Percentiles rank a stretch among this genome's conserved stretches.
These are phyloP conservation scores for Gisinianus flammeolus DNA, from an alignment of 2,888 invertebrate species.

Conservation along the genomic window DNA sequence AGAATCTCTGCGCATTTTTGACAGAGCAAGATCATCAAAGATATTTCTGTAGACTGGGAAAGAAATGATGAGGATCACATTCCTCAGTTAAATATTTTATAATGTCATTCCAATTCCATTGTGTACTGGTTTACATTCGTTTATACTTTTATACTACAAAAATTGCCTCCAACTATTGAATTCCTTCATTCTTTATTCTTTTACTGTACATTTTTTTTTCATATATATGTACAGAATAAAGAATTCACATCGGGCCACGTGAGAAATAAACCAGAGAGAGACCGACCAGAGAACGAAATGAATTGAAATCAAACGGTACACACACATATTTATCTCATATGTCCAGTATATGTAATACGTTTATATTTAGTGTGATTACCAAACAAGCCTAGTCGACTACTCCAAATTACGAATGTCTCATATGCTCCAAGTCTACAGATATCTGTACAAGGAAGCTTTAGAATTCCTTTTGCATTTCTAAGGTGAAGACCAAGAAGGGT, in stretches of 20 bases:
- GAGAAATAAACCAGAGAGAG: background rate
- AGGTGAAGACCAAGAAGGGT: background rate
- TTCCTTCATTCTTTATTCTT: constrained; percentile 2
- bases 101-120: background rate
- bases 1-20: too few relatives aligned
- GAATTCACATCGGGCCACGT: background rate
- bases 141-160: background rate
- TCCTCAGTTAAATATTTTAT: background rate
- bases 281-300: background rate
- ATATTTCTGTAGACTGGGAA: too few relatives aligned
- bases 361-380: too few relatives aligned
- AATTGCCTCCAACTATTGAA: constrained; percentile 12
- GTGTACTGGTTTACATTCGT: background rate
- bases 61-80: too few relatives aligned
- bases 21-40: too few relatives aligned
- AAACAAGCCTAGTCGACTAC: too few relatives aligned
- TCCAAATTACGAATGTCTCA: too few relatives aligned
- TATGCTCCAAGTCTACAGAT: too few relatives aligned
- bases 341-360: background rate
- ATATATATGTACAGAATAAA: background rate
- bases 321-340: background rate
- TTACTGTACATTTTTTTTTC: too few relatives aligned
- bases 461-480: constrained; percentile 4
- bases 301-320: constrained; percentile 1
- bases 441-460: constrained; percentile 14